Evolutionary conservation across 1,140 invertebrate genomes (phyloP), one percentile per base, ranked within the genome.

Genomic region (Gerris buenoi): DNA sequence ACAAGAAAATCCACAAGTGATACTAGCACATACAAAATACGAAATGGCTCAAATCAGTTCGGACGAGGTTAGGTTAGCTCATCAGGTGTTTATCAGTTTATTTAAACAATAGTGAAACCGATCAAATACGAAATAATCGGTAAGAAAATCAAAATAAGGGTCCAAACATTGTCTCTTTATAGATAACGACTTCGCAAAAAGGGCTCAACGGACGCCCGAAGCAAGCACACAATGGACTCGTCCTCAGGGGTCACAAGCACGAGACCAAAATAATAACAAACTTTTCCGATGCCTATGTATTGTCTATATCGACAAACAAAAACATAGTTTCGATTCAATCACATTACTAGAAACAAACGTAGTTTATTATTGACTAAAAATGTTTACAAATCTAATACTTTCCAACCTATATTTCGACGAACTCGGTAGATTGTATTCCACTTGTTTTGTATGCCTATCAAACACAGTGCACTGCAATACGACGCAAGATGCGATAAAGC

Each of bases 201-300:
- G n/a, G n/a, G n/a, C n/a, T n/a, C 18, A 46, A 46, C 33, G 33
- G 33, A 46, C 33, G 18, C 33, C 33, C 63, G 65, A 68, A 67
- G 63, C 61, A 64, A 57, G 66, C 65, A 59, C 65, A 66, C 68
- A 62, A 69, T 69, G 69, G 67, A 69, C 68, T 71, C 70, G 66
- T 68, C 70, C 70, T 65, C 67, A 66, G 68, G n/a, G n/a, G 68
- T 69, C 70, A 71, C 68, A 71, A 71, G 68, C 70, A 71, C 70
- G 68, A 67, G 56, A 71, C 57, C 65, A 70, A 70, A 70, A 70
- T 70, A 70, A 70, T 66, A 70, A 70, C 70, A 70, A 70, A 70
- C 65, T 70, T 66, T 63, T 63, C 63, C 64, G 56, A 67, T 29
- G 58, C 46, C 65, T 61, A 67, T 60, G 65, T 67, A 64, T 65